phyloP scores from a whole-genome alignment of 2,888 invertebrate genomes.

The Ephialtes manifestator region DNA sequence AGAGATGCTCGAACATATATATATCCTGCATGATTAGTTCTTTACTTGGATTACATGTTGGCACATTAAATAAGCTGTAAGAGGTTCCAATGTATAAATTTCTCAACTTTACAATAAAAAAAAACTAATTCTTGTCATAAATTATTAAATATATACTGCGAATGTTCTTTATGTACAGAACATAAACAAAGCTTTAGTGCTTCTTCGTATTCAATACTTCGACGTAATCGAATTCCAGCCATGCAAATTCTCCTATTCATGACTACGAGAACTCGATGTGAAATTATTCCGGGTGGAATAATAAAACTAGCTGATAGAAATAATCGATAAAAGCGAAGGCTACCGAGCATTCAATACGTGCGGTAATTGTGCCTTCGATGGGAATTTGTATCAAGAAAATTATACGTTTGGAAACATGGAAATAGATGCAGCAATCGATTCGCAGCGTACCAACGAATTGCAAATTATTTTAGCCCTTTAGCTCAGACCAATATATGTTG shows the following conservation, averaged over 20 bases:
- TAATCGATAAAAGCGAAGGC: slow-evolving; percentile 49
- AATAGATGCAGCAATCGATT: slow-evolving; percentile 1
- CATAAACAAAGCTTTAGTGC: not conserved
- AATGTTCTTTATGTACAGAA: not conserved
- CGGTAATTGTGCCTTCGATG: not conserved
- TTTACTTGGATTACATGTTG: too few species aligned
- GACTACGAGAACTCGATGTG: not conserved
- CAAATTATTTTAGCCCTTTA: not conserved
- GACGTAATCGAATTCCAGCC: not conserved
- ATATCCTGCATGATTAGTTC: too few species aligned
- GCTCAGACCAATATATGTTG: not conserved
- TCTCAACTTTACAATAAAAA: too few species aligned
- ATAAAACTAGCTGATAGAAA: slow-evolving; percentile 12
- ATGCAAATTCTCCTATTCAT: not conserved
- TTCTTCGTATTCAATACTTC: not conserved
- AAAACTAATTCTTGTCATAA: too few species aligned
- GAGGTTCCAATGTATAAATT: too few species aligned
- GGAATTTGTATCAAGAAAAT: not conserved
- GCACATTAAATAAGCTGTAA: too few species aligned
- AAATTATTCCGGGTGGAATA: not conserved
- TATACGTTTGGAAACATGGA: not conserved
- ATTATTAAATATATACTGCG: not conserved
- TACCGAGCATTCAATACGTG: not conserved
- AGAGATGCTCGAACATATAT: too few species aligned
- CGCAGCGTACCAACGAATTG: not conserved